Evolutionary conservation across 2,888 invertebrate species (phyloP).

Genomic region (Xestia ashworthii): DNA sequence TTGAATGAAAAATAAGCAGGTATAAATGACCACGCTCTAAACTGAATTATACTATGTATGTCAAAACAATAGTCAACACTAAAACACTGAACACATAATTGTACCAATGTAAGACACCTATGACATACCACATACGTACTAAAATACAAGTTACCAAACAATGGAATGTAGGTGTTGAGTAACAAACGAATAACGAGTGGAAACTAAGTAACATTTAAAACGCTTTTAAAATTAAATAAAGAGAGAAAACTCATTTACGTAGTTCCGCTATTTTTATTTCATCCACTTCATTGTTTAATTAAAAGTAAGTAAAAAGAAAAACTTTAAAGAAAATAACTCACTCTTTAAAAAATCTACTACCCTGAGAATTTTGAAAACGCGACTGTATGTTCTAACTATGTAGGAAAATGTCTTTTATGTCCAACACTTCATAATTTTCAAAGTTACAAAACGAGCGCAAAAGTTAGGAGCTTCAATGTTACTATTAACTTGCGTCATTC

Average conservation of each 20-base stretch:
- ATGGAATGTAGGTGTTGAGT: neutral
- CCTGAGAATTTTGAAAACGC: neutral
- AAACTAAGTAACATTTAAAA: slow-evolving; percentile 11
- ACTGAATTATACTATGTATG: neutral
- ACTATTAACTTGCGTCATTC: neutral
- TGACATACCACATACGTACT: neutral
- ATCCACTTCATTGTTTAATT: slow-evolving; percentile 39
- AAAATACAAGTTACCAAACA: neutral
- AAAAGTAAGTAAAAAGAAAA: slow-evolving; percentile 27
- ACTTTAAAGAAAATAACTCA: neutral
- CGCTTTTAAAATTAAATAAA: slow-evolving; percentile 20
- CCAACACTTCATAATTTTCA: neutral
- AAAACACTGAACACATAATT: neutral
- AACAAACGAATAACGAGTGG: neutral
- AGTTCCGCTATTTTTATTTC: slow-evolving; percentile 23
- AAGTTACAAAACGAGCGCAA: neutral
- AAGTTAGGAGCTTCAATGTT: neutral
- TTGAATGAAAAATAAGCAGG: neutral
- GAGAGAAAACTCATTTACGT: slow-evolving; percentile 2
- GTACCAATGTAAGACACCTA: neutral
- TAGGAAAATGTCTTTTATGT: neutral
- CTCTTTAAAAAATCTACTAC: neutral
- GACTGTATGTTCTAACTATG: neutral
- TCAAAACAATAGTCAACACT: neutral
- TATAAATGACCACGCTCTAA: neutral